Conservation (phyloP, 2,888 invertebrate species). For the Phyllotreta cruciferae region DNA sequence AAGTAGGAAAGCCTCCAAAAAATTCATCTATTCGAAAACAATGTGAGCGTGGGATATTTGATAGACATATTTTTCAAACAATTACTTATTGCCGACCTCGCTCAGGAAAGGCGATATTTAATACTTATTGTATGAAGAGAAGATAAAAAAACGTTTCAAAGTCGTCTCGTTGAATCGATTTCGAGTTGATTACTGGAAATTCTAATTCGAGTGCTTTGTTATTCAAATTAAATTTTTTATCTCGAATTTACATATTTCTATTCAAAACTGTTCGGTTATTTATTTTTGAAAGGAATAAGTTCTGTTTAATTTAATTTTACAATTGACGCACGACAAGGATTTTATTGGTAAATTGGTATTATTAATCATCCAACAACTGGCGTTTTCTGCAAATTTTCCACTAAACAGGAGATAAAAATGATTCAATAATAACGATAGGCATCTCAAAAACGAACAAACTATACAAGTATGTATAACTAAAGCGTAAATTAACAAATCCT, state of each 20-base stretch:
- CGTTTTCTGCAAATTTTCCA: too few relatives aligned
- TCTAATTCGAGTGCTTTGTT: slow-evolving; percentile 18
- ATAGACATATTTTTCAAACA: slow-evolving; percentile 17
- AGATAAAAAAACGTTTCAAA: slow-evolving; percentile 15
- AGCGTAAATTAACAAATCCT: too few relatives aligned
- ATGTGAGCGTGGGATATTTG: slow-evolving; percentile 28
- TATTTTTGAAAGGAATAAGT: not conserved
- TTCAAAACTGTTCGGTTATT: not conserved
- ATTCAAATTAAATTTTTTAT: slow-evolving; percentile 17
- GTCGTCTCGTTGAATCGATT: slow-evolving; percentile 10
- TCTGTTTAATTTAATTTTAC: not conserved
- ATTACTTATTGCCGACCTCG: slow-evolving; percentile 23
- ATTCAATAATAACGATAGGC: too few relatives aligned
- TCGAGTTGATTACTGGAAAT: slow-evolving; percentile 21
- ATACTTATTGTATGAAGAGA: slow-evolving; percentile 12
- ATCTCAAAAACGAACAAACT: too few relatives aligned
- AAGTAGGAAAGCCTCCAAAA: slow-evolving; percentile 23
- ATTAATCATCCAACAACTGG: slow-evolving; percentile 31
- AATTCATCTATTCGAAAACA: slow-evolving; percentile 21
- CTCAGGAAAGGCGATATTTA: slow-evolving; percentile 24
- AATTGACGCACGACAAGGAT: slow-evolving; percentile 32
- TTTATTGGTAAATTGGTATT: slow-evolving; percentile 36
- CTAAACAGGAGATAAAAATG: too few relatives aligned
- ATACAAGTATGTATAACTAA: too few relatives aligned
- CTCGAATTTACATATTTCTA: not conserved